Percentiles rank a stretch among this genome's conserved stretches.
phyloP scores from a whole-genome alignment of 2,113 vertebrate species.

The Carollia perspicillata region DNA sequence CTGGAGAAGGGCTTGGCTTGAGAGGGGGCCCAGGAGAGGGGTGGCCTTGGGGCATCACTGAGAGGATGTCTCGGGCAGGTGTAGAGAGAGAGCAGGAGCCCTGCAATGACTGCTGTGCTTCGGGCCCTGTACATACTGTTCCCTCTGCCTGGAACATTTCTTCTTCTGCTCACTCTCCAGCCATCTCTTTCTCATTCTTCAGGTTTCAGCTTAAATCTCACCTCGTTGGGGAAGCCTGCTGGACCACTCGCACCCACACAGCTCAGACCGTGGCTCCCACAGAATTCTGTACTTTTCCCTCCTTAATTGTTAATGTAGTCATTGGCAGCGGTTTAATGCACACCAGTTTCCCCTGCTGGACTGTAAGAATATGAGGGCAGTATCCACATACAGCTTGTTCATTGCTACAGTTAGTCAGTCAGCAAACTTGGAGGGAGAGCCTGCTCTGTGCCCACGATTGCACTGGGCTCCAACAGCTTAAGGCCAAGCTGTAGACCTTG shows the following conservation, averaged over 20 bases:
- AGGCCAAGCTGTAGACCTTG: not conserved
- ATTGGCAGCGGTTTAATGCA: not conserved
- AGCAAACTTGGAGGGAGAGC: not conserved
- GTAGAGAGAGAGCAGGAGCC: not conserved
- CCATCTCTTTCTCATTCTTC: not conserved
- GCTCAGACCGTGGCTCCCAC: not conserved
- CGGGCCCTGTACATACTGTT: rapidly evolving
- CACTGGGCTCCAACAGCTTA: not conserved
- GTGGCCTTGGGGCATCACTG: not conserved
- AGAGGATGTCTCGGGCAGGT: not conserved
- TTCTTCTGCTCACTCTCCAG: not conserved
- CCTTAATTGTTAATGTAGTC: not conserved
- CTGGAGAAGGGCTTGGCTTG: not conserved
- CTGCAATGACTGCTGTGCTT: not conserved
- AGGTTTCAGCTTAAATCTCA: not conserved
- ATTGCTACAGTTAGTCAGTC: not conserved
- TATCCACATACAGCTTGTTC: not conserved
- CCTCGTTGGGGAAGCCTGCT: not conserved
- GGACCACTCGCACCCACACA: too few species aligned
- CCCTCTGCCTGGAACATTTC: not conserved
- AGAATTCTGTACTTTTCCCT: not conserved
- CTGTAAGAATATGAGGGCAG: not conserved
- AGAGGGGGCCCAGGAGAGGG: not conserved
- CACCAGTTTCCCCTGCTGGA: not conserved
- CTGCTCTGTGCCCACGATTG: not conserved